These are phyloP conservation scores for Carcina quercana DNA, from an alignment of 2,888 invertebrate genomes.

Conservation along the genomic window DNA sequence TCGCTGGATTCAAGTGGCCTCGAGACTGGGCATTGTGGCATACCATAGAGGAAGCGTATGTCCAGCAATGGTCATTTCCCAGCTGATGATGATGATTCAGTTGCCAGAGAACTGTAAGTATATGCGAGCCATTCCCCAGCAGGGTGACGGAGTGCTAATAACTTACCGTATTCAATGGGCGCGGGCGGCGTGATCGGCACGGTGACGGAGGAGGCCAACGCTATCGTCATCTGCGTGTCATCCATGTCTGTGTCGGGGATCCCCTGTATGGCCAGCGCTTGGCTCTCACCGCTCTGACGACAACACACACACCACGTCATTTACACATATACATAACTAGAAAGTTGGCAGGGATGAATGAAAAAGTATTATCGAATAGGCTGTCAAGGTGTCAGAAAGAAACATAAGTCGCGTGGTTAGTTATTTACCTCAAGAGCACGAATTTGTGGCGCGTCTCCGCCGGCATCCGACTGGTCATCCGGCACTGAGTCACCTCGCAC, in stretches of 20 bases:
- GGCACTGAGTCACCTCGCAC: constrained; percentile 41
- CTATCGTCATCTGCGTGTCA: constrained; percentile 34
- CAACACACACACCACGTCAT: too few relatives aligned
- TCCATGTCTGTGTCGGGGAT: constrained; percentile 10
- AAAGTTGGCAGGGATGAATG: neutral
- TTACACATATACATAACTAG: too few relatives aligned
- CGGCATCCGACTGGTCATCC: constrained; percentile 55
- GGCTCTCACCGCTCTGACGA: constrained; percentile 33
- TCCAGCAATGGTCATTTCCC: too few relatives aligned
- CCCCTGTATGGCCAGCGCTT: constrained; percentile 39
- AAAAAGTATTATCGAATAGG: neutral
- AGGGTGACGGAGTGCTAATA: too few relatives aligned
- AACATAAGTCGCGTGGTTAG: neutral
- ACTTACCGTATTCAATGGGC: constrained; percentile 15
- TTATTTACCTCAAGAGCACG: constrained; percentile 46
- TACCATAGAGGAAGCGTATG: too few relatives aligned
- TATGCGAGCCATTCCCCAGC: too few relatives aligned
- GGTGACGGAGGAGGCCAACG: constrained; percentile 19
- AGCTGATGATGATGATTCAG: too few relatives aligned
- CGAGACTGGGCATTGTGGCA: too few relatives aligned
- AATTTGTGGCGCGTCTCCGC: constrained; percentile 46
- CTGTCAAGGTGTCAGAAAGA: neutral
- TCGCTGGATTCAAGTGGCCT: too few relatives aligned
- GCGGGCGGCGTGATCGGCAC: constrained; percentile 13
- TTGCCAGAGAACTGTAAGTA: too few relatives aligned